Percentiles rank a stretch among this genome's conserved stretches.
Evolutionary conservation across 1,140 invertebrate genomes (phyloP).

Genomic region (Conus betulinus): DNA sequence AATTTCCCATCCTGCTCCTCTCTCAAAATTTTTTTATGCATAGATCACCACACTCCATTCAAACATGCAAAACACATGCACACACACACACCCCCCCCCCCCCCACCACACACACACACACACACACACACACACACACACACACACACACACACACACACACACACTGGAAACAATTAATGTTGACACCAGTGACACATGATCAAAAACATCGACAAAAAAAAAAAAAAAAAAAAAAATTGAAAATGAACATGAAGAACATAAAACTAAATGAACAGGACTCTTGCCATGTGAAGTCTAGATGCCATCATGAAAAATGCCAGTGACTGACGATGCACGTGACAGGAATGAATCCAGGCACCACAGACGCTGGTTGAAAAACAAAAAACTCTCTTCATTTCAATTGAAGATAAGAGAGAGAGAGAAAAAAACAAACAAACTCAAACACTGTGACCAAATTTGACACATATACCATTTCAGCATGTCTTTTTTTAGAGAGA

Average conservation of each 20-base stretch:
- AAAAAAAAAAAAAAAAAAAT: background rate
- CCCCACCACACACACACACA: no score
- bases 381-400: no score
- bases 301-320: no score
- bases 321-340: no score
- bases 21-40: no score
- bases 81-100: no score
- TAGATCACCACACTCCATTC: no score
- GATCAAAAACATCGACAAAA: background rate
- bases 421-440: background rate
- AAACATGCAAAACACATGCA: background rate
- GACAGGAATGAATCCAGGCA: no score
- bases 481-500: background rate
- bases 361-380: no score
- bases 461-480: no score
- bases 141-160: background rate
- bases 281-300: no score
- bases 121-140: background rate
- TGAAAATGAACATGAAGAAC: background rate
- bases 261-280: background rate
- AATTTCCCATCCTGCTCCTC: background rate
- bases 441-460: background rate
- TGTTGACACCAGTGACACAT: no score
- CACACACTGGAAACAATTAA: background rate
- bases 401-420: background rate